phyloP scores from a whole-genome alignment of 64 coral and sea anemone genomes.

The Hydrozoanthus tunicans region DNA sequence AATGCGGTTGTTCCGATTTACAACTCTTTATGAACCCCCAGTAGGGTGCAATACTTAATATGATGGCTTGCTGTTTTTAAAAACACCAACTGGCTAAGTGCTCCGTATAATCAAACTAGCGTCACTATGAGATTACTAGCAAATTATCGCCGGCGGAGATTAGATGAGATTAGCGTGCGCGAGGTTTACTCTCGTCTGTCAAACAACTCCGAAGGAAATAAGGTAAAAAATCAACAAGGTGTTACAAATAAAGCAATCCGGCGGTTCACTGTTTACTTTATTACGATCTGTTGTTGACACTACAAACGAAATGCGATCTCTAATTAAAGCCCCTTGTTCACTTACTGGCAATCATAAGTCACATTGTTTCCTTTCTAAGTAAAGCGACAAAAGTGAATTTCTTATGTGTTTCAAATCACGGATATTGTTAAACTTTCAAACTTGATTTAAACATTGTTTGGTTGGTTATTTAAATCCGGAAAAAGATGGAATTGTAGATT shows the following conservation, averaged over 20 bases:
- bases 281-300: conserved; percentile 22
- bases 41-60: not conserved
- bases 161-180: conserved; percentile 8
- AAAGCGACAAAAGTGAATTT: conserved; percentile 35
- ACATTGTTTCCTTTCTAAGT: conserved; percentile 24
- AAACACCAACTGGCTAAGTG: not conserved
- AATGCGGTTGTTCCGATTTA: not conserved
- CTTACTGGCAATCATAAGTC: not conserved
- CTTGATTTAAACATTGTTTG: not conserved
- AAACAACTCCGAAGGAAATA: conserved; percentile 36
- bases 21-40: not conserved
- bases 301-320: conserved; percentile 21
- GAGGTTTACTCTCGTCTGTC: conserved; percentile 26
- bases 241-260: conserved; percentile 28
- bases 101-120: not conserved
- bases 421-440: not conserved
- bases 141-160: conserved; percentile 34
- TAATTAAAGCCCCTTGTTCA: conserved; percentile 39
- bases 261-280: conserved; percentile 1
- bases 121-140: not conserved
- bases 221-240: conserved; percentile 2
- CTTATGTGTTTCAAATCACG: not conserved
- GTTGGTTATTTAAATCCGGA: not conserved
- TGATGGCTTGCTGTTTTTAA: not conserved
- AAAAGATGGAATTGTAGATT: not conserved